Evolutionary conservation across 2,797 vertebrate genomes (phyloP), one percentile per base, ranked within the genome.

Genomic region (Meriones psammophilus): DNA sequence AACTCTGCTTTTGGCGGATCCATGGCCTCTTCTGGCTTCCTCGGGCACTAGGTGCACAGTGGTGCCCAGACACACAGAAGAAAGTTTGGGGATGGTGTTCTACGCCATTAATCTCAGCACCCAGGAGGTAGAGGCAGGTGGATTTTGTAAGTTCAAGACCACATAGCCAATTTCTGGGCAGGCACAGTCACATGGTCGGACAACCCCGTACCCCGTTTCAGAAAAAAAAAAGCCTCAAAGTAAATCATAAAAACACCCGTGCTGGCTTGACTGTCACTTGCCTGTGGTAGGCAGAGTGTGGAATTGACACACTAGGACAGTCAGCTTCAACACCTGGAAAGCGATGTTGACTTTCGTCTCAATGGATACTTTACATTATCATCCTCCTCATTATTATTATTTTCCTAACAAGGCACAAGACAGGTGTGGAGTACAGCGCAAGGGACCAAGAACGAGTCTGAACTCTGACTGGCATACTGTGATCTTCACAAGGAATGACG

Each of bases 381-480:
- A 1, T 50, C 50, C 50, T 50, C 50, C 10, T 50, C 50, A 46
- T 76, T 50, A 46, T 76, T 42, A 28, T 26, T 42, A 58, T 7
- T 54, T 84, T 88, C 92, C 80, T 33, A 84, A 89, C 46, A 58
- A 22, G 74, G 77, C 60, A 80, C 18, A 33, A 28, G 62, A 46
- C 18, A 94, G 73, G 39, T 64, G 36, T 71, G 62, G 83, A 81
- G 56, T 39, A 86, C 4, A 66, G 58, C 84, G 86, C 80, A 30
- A 20, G 18, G 81, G 80, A n/a, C 46, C 28, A 54, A 17, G 78
- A 83, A 50, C 68, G 8, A 20, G 64, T 92, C 71, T 92, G 56
- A 96, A 90, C 58, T 79, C 80, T 74, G 62, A 60, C 78, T 78
- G 81, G 91, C 88, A 86, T 58, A 83, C 80, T 78, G 94, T 77